Base-by-base conservation (phyloP, 2,888 invertebrate species). In the Drosophila paranaensis region DNA sequence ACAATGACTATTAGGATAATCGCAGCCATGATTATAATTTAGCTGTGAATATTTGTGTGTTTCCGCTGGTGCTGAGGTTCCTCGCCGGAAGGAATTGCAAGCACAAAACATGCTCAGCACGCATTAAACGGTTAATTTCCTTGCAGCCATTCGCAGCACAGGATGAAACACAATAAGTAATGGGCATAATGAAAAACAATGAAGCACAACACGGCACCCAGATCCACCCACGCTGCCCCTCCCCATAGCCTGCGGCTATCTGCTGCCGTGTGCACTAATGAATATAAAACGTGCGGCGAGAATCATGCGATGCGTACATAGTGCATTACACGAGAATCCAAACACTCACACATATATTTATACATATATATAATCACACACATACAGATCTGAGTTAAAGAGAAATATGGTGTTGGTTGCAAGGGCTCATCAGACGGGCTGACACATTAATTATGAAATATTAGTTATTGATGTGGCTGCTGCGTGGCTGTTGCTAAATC, bases 381-480 rank as follows among this genome's bases (percentile, higher is more conserved):
- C 16, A 11, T 35, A n/a, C 13, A 35, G 27, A 30, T n/a, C n/a
- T 6, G 33, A 10, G 2, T 9, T 20, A 16, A 20, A 54, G 63
- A 40, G 39, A 51, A 25, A 42, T 48, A 39, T 50, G 40, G 37
- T 48, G 58, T 27, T 45, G 25, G 54, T 27, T 35, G 46, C 16
- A 39, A 27, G 35, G 40, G 39, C 53, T 16, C 66, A 60, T 37
- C 45, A 39, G 50, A 11, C 27, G 50, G 45, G 53, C 58, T 35
- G 40, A 30, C 64, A 46, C 57, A 74, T 66, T 87, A 88, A 81
- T 81, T 81, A 86, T 88, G 84, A 86, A 81, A 81, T 86, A 88
- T 79, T 88, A 86, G 74, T 71, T 79, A 81, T 87, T 85, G 86
- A 88, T 88, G 78, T 77, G 81, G 63, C 73, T 71, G 33, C 64